phyloP scores from a whole-genome alignment of 2,888 invertebrate species.

The Scaptomyza cyrtandrae region DNA sequence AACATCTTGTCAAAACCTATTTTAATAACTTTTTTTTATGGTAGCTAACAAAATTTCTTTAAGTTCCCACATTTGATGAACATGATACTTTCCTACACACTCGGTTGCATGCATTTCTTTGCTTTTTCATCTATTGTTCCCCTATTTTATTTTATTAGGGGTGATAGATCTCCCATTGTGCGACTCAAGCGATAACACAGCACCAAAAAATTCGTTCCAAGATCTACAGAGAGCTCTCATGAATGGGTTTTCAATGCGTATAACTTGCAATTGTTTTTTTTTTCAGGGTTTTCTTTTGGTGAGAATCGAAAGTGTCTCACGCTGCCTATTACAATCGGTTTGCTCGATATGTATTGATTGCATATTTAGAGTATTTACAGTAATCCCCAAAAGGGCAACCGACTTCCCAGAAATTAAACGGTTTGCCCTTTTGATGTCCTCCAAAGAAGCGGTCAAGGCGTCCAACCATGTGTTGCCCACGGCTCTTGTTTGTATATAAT shows the following conservation, averaged over 20 bases:
- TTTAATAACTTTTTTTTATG: neutral
- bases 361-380: constrained; percentile 70
- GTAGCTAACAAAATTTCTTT: constrained; percentile 1
- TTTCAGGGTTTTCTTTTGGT: constrained; percentile 10
- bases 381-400: constrained; percentile 29
- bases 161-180: constrained; percentile 54
- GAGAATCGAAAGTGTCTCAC: constrained; percentile 60
- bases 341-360: constrained; percentile 75
- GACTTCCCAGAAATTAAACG: constrained; percentile 42
- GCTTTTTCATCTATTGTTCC: constrained; percentile 4
- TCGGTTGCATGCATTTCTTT: constrained; percentile 1
- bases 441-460: constrained; percentile 27
- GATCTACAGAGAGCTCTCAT: constrained; percentile 17
- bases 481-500: constrained; percentile 68
- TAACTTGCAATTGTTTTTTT: constrained; percentile 32
- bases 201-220: constrained; percentile 40
- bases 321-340: constrained; percentile 26
- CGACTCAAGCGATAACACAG: constrained; percentile 32
- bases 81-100: constrained; percentile 3
- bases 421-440: constrained; percentile 51
- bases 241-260: constrained; percentile 35
- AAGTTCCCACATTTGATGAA: constrained; percentile 38
- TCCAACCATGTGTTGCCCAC: constrained; percentile 16
- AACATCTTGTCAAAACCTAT: too few species aligned
- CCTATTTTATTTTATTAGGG: constrained; percentile 39